Evolutionary conservation across 2,113 vertebrate genomes (phyloP).

Genomic region (Eleginops maclovinus): DNA sequence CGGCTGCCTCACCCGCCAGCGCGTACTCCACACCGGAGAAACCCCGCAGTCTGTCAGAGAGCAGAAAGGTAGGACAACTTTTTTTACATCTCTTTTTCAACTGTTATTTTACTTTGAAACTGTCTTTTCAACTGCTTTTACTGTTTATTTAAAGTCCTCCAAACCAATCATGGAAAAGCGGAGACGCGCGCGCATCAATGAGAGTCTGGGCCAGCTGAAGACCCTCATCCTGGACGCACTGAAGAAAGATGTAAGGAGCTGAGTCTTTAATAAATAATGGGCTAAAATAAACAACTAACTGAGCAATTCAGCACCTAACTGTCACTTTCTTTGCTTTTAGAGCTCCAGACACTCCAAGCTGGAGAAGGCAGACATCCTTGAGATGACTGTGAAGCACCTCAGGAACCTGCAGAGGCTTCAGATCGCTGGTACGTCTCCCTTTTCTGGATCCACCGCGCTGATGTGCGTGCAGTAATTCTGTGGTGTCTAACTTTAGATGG

Average conservation of each 20-base stretch:
- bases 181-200: conserved; percentile 91
- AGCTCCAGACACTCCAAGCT: conserved; percentile 96
- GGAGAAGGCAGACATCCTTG: conserved; percentile 96
- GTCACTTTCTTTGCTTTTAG: conserved; percentile 67
- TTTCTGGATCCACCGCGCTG: conserved; percentile 11
- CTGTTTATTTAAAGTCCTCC: conserved; percentile 81
- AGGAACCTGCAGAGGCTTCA: conserved; percentile 92
- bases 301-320: background rate
- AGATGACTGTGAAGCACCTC: conserved; percentile 97
- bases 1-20: conserved; percentile 86
- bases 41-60: conserved; percentile 86
- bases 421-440: conserved; percentile 86
- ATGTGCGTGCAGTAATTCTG: background rate
- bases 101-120: background rate
- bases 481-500: conserved; percentile 40
- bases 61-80: conserved; percentile 86
- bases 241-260: conserved; percentile 92
- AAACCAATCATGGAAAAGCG: conserved; percentile 95
- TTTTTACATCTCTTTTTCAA: background rate
- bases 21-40: conserved; percentile 86
- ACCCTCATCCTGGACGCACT: conserved; percentile 91
- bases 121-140: background rate
- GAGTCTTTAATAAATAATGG: background rate
- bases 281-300: background rate
- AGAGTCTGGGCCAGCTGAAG: conserved; percentile 91